A percentile compares a stretch with the other conserved stretches of the same genome.
phyloP scores from a whole-genome alignment of 2,113 vertebrate species.

The Trichomycterus rosablanca region DNA sequence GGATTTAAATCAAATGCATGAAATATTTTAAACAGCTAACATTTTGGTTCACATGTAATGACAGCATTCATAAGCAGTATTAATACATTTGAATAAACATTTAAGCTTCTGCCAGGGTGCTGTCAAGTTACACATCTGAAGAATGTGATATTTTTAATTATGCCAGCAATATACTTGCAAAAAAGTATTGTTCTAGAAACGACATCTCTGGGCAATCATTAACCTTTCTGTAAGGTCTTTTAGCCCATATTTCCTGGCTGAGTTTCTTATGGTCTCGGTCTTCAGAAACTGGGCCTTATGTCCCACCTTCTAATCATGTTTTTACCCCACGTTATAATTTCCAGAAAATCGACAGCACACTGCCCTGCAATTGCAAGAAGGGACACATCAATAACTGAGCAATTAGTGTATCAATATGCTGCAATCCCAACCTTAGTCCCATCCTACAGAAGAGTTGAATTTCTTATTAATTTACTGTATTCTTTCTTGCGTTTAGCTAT shows the following conservation, averaged over 20 bases:
- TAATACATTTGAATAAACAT: no score
- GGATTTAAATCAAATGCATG: no score
- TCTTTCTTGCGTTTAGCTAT: conserved; percentile 55
- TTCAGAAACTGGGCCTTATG: conserved; percentile 34
- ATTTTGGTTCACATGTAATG: no score
- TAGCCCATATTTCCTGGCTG: conserved; percentile 4
- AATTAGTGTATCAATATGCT: conserved; percentile 69
- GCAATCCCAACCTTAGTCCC: conserved; percentile 62
- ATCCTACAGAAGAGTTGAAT: conserved; percentile 62
- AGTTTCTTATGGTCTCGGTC: conserved; percentile 20
- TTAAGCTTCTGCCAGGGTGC: no score
- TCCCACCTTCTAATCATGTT: conserved; percentile 40
- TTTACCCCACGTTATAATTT: conserved; percentile 41
- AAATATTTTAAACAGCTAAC: no score
- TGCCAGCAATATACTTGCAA: no score
- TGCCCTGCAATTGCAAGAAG: conserved; percentile 61
- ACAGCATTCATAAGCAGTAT: no score
- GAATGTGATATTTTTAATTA: not conserved
- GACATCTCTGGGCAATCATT: conserved; percentile 28
- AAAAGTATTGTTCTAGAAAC: conserved; percentile 11
- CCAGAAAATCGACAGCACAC: conserved; percentile 51
- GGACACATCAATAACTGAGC: conserved; percentile 62
- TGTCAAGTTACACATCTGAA: not conserved
- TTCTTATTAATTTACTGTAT: conserved; percentile 58
- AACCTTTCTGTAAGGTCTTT: no score